A percentile compares a stretch with the other conserved stretches of the same genome.
These are phyloP conservation scores for Caenorhabditis doughertyi DNA, from an alignment of 2,888 invertebrate species.

Conservation along the genomic window DNA sequence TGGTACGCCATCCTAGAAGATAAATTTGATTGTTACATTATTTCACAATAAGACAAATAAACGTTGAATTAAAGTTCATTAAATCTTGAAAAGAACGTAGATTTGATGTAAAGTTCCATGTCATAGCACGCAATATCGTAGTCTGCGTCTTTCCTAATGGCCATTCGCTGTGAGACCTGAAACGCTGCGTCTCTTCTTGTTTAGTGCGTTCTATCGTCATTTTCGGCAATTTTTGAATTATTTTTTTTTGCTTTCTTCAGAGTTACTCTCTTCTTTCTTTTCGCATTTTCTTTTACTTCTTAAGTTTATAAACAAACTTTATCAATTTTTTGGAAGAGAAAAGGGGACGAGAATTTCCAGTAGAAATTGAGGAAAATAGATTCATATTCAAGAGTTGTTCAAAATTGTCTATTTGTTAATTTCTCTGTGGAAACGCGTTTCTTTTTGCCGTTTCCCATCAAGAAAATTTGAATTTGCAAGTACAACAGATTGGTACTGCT, in stretches of 20 bases:
- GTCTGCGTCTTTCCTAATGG: neutral
- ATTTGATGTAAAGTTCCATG: constrained; percentile 65
- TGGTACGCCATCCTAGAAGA: constrained; percentile 59
- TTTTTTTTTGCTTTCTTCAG: constrained; percentile 3
- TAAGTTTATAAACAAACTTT: no score
- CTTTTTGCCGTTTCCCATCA: no score
- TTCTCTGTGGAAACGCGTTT: no score
- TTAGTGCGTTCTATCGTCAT: neutral
- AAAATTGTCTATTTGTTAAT: no score
- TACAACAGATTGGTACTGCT: neutral
- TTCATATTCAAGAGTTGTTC: no score
- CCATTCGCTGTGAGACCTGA: constrained; percentile 54
- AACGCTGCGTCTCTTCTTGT: constrained; percentile 29
- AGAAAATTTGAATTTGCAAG: neutral
- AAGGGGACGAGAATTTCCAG: no score
- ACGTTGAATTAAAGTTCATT: constrained; percentile 3
- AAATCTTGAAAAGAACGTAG: constrained; percentile 39
- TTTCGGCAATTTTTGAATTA: constrained; percentile 52
- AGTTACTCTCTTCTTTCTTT: neutral
- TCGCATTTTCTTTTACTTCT: neutral
- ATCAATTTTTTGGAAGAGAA: no score
- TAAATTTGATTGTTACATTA: neutral
- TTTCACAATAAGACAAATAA: neutral
- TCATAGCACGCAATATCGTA: constrained; percentile 48
- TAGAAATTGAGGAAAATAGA: no score